Percentiles rank a stretch among this genome's conserved stretches.
phyloP scores from a whole-genome alignment of 2,797 vertebrate species.

The Myripristis jacobus region DNA sequence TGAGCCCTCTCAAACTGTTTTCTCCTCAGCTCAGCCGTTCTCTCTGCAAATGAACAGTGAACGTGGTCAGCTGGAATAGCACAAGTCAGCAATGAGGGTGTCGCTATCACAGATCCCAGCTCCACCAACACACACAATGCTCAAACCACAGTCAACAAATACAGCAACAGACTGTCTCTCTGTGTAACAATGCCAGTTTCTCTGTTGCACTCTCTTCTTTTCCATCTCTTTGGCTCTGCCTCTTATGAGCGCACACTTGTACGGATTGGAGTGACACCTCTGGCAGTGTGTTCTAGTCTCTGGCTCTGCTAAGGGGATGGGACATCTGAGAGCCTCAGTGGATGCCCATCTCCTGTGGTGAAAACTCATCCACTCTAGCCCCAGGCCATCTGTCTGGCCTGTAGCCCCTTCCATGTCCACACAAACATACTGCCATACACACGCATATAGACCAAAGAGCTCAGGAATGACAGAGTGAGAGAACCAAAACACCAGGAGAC shows the following conservation, averaged over 20 bases:
- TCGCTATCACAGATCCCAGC: not conserved
- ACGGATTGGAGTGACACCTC: not conserved
- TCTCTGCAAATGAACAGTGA: conserved; percentile 10
- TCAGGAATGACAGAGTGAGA: not conserved
- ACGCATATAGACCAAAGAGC: not conserved
- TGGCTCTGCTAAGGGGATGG: conserved; percentile 19
- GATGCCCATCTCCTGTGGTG: conserved; percentile 47
- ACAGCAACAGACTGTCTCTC: not conserved
- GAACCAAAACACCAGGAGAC: not conserved
- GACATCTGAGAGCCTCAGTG: conserved; percentile 38
- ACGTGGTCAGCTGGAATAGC: conserved; percentile 41
- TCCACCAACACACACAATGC: conserved; percentile 1
- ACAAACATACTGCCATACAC: conserved; percentile 5
- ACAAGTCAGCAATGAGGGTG: conserved; percentile 40
- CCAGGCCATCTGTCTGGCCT: conserved; percentile 35
- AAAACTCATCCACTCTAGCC: conserved; percentile 38
- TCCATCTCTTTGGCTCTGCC: not conserved
- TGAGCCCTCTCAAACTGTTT: conserved; percentile 18
- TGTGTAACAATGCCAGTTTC: too few relatives aligned
- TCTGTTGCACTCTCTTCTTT: not conserved
- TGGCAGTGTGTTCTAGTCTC: conserved; percentile 5
- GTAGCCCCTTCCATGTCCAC: conserved; percentile 4
- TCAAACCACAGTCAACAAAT: not conserved
- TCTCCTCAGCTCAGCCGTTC: conserved; percentile 45
- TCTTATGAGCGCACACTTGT: not conserved